Evolutionary conservation across 2,797 vertebrate genomes (phyloP).

Genomic region (Holocentrus rufus): DNA sequence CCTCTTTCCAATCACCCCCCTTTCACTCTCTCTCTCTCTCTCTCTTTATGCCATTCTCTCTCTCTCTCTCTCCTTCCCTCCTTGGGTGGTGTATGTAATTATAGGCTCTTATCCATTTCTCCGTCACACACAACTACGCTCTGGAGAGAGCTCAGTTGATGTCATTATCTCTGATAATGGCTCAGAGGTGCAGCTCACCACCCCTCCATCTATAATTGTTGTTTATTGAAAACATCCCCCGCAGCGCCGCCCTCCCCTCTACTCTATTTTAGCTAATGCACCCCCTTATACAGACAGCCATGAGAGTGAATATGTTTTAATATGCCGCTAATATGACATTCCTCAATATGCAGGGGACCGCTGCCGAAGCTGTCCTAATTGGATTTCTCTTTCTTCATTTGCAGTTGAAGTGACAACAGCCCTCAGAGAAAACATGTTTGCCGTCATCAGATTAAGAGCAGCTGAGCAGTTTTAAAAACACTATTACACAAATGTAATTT

Average conservation of each 20-base stretch:
- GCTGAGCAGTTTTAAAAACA: constrained; percentile 51
- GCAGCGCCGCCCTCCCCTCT: constrained; percentile 22
- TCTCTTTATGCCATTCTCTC: neutral
- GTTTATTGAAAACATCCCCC: constrained; percentile 72
- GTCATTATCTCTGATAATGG: constrained; percentile 77
- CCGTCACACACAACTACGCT: constrained; percentile 76
- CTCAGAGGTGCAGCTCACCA: constrained; percentile 59
- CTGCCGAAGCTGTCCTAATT: constrained; percentile 56
- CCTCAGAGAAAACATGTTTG: constrained; percentile 53
- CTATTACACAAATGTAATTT: constrained; percentile 40
- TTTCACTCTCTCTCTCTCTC: neutral
- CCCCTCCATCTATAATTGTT: constrained; percentile 60
- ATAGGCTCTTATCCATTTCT: constrained; percentile 74
- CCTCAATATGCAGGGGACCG: constrained; percentile 26
- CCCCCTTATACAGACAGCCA: constrained; percentile 31
- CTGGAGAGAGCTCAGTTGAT: constrained; percentile 69
- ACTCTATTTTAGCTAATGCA: constrained; percentile 33
- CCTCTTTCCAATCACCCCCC: constrained; percentile 34
- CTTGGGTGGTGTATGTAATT: constrained; percentile 76
- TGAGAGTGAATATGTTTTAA: constrained; percentile 49
- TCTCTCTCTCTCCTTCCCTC: constrained; percentile 26
- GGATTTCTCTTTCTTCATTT: constrained; percentile 61
- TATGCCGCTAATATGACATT: constrained; percentile 49
- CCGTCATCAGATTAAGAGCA: constrained; percentile 59
- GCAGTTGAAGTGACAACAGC: constrained; percentile 52